A percentile compares a stretch with the other conserved stretches of the same genome.
Evolutionary conservation across 2,113 vertebrate genomes (phyloP).

Genomic region (Pipa parva): DNA sequence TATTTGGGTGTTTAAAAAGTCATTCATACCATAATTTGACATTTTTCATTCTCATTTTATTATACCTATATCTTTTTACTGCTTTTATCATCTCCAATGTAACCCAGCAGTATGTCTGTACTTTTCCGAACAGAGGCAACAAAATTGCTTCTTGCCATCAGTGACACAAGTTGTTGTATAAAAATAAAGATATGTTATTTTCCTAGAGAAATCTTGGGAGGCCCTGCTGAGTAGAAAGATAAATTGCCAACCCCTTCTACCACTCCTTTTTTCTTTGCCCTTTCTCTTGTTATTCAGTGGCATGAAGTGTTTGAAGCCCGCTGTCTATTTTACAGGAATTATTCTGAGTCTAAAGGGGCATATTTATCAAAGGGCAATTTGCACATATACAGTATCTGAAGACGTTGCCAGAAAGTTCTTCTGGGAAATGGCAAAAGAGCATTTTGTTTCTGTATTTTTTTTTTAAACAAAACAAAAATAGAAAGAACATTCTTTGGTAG

Average conservation of each 20-base stretch:
- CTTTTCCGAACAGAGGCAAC: constrained; percentile 84
- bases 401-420: no score
- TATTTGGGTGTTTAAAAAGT: constrained; percentile 50
- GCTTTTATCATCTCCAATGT: constrained; percentile 52
- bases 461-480: no score
- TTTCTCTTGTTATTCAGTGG: not conserved
- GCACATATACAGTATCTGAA: no score
- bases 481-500: no score
- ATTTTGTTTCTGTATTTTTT: no score
- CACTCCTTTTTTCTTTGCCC: constrained; percentile 32
- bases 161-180: constrained; percentile 43
- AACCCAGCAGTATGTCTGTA: constrained; percentile 56
- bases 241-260: constrained; percentile 15
- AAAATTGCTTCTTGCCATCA: constrained; percentile 99
- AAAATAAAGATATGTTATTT: not conserved
- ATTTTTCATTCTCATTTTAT: constrained; percentile 55
- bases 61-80: constrained; percentile 58
- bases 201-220: not conserved
- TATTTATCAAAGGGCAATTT: not conserved
- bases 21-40: constrained; percentile 65
- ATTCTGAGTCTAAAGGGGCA: not conserved
- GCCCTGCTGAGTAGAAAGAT: not conserved
- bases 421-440: no score
- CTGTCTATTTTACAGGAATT: not conserved
- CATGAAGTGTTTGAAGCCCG: not conserved